Base-by-base conservation (phyloP, 1,140 invertebrate genomes). In the Magallana ariakensis region DNA sequence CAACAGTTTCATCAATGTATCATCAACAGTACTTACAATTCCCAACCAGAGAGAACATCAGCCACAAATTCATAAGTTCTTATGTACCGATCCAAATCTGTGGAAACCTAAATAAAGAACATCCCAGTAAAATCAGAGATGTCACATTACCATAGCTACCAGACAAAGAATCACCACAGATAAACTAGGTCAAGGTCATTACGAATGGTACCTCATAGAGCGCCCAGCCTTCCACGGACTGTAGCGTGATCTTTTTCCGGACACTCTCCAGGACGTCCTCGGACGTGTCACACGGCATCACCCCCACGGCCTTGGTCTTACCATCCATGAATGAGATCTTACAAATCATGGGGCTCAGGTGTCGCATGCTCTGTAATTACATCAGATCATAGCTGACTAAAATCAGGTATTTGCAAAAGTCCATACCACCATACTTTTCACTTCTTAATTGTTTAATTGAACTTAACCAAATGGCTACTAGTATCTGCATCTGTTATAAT, bases 271-370 rank as follows among this genome's bases (percentile, higher is more conserved):
- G 97, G 0, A 98, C 98, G 92, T 99, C 98, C 6, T 96, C 96
- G 0, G 98, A 98, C 5, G 98, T 99, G 92, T 99, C 98, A 1
- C 97, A 98, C 0, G 98, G 98, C 95, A 98, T 97, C 15, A 99
- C 97, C 94, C 98, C 98, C 58, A 99, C 98, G 0, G 98, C 98
- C 94, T 99, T 99, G 0, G 98, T 99, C 84, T 98, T 96, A 0
- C 98, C 98, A 94, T 99, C 98, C 92, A 99, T 95, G 94, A 99
- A 98, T 95, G 98, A 98, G 94, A 99, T 98, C 70, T 98, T 96
- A 93, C 98, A 99, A 0, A 99, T 97, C 88, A 99, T 97, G 0
- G 98, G 98, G 70, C 97, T 97, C 15, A 99, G 95, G 86, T 97
- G 96, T 92, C 97, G 96, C 96, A 99, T 98, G 8, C 98, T 98